Evolutionary conservation across 2,113 vertebrate genomes (phyloP), one percentile per base, ranked within the genome.

Genomic region (Rhadina sibilatrix): DNA sequence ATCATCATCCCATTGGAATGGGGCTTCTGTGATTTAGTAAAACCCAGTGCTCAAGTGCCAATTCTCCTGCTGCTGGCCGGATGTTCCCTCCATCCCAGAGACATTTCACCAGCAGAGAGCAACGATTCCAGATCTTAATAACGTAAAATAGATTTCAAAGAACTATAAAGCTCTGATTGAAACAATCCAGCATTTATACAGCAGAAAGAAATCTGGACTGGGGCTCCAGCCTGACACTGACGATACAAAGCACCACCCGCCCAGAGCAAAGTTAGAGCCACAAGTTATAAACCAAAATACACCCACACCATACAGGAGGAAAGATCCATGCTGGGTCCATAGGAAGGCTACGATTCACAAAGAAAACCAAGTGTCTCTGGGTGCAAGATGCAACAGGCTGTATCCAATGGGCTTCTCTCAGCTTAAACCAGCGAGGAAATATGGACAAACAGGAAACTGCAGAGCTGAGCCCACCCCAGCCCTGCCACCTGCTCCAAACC

Each of bases 171-270:
- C 12, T 79, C 75, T n/a, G 56, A 53, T 71, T 83, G 20, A 33
- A 79, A 53, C 0, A 0, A 46, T 17, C 33, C 37, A 37, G 25
- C 2, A 5, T 5, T 28, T 1, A 40, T 10, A 12, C 11, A 28
- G 52, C 50, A 72, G 31, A 46, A 56, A 49, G 56, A 28, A 56
- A 40, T 5, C 30, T 2, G 1, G n/a, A 44, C 30, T 8, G 9
- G 33, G 37, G 21, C 17, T 83, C 27, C 31, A 69, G 78, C 40
- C 46, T 28, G 63, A 33, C 0, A 2, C 11, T 9, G 6, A 25
- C 4, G 2, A 5, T 35, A 12, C 2, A 11, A n/a, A 65, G 60
- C 37, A 21, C 5, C 28, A 5, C 56, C 17, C 1, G 0, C 25
- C 21, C 54, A 44, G 31, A 35, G 46, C 38, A 24, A 37, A 47